Evolutionary conservation across 2,888 invertebrate genomes (phyloP).

Genomic region (Bombyx huttoni): DNA sequence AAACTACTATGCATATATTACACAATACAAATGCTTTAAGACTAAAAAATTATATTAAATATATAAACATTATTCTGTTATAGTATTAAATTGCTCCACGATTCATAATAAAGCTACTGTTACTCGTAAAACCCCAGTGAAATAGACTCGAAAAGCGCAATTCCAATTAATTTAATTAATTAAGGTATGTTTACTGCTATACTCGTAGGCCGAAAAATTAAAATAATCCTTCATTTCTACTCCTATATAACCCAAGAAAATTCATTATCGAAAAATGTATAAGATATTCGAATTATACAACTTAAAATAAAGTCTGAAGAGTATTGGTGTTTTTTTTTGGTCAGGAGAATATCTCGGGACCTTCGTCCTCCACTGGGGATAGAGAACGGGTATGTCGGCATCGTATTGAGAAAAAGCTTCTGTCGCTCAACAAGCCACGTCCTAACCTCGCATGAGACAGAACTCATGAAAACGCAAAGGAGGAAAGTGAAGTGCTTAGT

Average conservation of each 20-base stretch:
- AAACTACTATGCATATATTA: too few relatives aligned
- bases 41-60: background rate
- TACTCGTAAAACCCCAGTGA: constrained; percentile 5
- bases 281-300: too few relatives aligned
- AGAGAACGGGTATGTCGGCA: too few relatives aligned
- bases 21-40: background rate
- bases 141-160: background rate
- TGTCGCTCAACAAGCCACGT: too few relatives aligned
- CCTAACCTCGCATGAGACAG: too few relatives aligned
- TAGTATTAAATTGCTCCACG: constrained; percentile 10
- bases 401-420: too few relatives aligned
- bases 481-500: too few relatives aligned
- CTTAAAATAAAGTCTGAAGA: too few relatives aligned
- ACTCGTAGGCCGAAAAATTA: background rate
- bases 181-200: background rate
- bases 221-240: background rate
- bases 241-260: background rate
- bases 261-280: background rate
- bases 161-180: background rate
- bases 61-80: background rate
- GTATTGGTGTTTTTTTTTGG: too few relatives aligned
- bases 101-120: background rate
- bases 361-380: too few relatives aligned
- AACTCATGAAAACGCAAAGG: too few relatives aligned
- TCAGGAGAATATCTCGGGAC: too few relatives aligned